A percentile compares a stretch with the other conserved stretches of the same genome.
Conservation (phyloP, 2,888 invertebrate species). For the Coelopa pilipes region DNA sequence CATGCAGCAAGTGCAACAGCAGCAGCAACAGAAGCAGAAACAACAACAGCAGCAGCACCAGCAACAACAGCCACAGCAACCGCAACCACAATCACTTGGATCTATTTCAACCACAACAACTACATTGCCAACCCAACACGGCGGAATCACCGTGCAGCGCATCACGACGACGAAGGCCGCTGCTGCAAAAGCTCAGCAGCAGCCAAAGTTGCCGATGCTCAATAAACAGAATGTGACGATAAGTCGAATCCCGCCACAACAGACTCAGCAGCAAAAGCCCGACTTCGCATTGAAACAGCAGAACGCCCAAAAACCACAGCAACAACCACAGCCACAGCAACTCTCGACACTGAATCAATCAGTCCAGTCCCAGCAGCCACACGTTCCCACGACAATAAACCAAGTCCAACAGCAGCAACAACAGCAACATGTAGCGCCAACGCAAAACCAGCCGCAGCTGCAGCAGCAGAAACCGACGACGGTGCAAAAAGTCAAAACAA, state of each 20-base stretch:
- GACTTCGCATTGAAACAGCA: constrained; percentile 40
- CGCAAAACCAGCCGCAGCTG: constrained; percentile 29
- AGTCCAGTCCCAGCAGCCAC: constrained; percentile 40
- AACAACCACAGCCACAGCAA: constrained; percentile 32
- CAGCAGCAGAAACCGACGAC: constrained; percentile 47
- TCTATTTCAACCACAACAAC: constrained; percentile 40
- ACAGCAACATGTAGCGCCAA: constrained; percentile 39
- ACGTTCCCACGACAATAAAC: background rate
- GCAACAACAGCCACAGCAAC: constrained; percentile 44
- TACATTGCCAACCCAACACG: constrained; percentile 44
- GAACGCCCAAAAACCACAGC: constrained; percentile 38
- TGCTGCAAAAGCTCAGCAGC: constrained; percentile 48
- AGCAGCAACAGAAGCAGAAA: constrained; percentile 45
- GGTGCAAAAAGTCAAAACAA: constrained; percentile 43
- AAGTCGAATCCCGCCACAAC: constrained; percentile 54
- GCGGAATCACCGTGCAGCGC: constrained; percentile 56
- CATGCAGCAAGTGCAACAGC: constrained; percentile 49
- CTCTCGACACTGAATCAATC: constrained; percentile 38
- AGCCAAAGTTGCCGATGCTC: constrained; percentile 53
- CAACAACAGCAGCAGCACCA: constrained; percentile 41
- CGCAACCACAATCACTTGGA: constrained; percentile 43
- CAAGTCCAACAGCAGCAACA: constrained; percentile 37
- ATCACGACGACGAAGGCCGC: constrained; percentile 49
- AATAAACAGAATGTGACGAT: constrained; percentile 64
- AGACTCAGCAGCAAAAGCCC: constrained; percentile 49